Evolutionary conservation across 2,113 vertebrate genomes (phyloP), one percentile per base, ranked within the genome.

Genomic region (Deroptyus accipitrinus): DNA sequence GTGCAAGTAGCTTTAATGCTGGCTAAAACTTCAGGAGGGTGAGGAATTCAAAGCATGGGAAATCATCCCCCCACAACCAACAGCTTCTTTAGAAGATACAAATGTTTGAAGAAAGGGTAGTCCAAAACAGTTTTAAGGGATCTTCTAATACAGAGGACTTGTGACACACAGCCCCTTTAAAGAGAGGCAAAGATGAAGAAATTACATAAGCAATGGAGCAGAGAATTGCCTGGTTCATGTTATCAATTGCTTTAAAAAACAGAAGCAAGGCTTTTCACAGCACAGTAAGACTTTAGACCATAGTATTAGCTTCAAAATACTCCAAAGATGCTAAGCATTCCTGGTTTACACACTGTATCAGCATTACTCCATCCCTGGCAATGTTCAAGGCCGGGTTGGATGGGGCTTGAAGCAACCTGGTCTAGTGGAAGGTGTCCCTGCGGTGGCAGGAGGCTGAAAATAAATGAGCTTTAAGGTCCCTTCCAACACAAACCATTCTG

Each of bases 241-340:
- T 12, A 13, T 1, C 63, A 30, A 62, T 55, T 10, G 37, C 67
- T 70, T 48, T 13, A 41, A 22, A 66, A 87, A 67, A n/a, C 41
- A 54, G 46, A 74, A 62, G 5, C 46, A 5, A 72, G n/a, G 52
- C 9, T 66, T 25, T 18, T 17, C 49, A 10, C 1, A 5, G 41
- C 16, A 1, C 48, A 17, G 11, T 1, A 25, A 12, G 72, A 8
- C 7, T 0, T 12, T 5, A 76, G 18, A 13, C 19, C 41, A 1
- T 41, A 4, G 2, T 1, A 9, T 3, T 8, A 33, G 12, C 59
- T n/a, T 18, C 5, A 1, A 30, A 61, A 66, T 0, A 6, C 67
- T 4, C n/a, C n/a, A 3, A 11, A 41, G 27, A 13, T 3, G 18
- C 54, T 10, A 8, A 23, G 46, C 14, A 2, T 8, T 5, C 6